These are phyloP conservation scores for Varroa destructor DNA, from an alignment of 1,140 invertebrate genomes.

Conservation along the genomic window DNA sequence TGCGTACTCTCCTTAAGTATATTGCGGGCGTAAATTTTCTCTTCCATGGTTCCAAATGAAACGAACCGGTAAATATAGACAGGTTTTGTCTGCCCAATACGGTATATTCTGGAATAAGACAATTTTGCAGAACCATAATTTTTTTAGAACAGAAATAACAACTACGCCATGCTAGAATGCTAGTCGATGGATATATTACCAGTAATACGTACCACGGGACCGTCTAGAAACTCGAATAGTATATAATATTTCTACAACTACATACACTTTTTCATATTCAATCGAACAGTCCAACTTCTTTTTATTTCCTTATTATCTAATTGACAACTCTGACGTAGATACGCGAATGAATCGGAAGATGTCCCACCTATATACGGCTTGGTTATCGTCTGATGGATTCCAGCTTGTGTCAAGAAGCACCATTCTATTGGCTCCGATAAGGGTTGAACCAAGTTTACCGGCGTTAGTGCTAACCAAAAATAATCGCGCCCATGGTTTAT, in stretches of 20 bases:
- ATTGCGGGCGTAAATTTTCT: constrained; percentile 92
- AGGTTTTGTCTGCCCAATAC: constrained; percentile 70
- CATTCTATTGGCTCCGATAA: constrained; percentile 86
- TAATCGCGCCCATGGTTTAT: constrained; percentile 60
- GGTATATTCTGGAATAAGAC: constrained; percentile 66
- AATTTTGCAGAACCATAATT: too few species aligned
- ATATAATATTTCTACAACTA: too few species aligned
- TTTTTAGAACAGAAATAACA: too few species aligned
- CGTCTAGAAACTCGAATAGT: too few species aligned
- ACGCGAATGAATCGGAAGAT: too few species aligned
- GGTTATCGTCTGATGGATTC: constrained; percentile 93
- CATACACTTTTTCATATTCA: too few species aligned
- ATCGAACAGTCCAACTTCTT: too few species aligned
- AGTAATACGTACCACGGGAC: too few species aligned
- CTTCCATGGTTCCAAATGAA: constrained; percentile 73
- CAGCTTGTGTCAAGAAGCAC: constrained; percentile 95
- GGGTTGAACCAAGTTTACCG: constrained; percentile 86
- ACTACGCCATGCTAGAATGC: too few species aligned
- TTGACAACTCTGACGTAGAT: too few species aligned
- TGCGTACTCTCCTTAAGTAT: constrained; percentile 86
- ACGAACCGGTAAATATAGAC: constrained; percentile 92
- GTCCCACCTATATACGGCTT: constrained; percentile 54
- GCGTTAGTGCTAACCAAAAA: constrained; percentile 92
- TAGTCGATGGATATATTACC: too few species aligned
- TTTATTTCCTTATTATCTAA: too few species aligned